Conservation (phyloP, 2,113 vertebrate genomes). For the Tapirus terrestris region DNA sequence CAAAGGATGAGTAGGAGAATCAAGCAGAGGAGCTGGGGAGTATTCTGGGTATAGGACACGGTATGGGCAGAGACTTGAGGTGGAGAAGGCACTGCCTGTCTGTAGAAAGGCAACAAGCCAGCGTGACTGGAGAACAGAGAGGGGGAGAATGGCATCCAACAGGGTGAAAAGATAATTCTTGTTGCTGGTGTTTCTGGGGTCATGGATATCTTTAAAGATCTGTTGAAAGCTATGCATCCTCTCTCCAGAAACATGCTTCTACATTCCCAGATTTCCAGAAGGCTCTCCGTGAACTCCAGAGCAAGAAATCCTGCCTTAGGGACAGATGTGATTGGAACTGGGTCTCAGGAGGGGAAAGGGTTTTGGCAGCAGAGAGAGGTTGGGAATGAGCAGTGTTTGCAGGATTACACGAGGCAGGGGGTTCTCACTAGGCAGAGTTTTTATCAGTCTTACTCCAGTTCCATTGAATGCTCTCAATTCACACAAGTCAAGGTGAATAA, state of each 20-base stretch:
- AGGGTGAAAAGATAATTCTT: background rate
- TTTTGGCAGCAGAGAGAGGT: background rate
- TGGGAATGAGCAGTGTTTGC: background rate
- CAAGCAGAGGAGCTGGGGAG: background rate
- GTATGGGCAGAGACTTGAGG: background rate
- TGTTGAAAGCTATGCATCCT: background rate
- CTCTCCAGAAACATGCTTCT: background rate
- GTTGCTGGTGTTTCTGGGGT: background rate
- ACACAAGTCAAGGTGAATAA: constrained; percentile 24
- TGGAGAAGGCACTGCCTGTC: background rate
- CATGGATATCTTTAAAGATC: background rate
- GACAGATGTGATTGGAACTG: background rate
- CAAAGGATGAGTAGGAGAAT: background rate
- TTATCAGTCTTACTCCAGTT: background rate
- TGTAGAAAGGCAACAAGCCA: background rate
- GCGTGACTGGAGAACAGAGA: too few species aligned
- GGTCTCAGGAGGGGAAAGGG: background rate
- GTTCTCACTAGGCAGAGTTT: background rate
- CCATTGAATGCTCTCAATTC: background rate
- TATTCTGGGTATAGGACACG: background rate
- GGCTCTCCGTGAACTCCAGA: background rate
- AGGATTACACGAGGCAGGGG: background rate
- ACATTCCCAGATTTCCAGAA: background rate
- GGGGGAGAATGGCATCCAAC: background rate
- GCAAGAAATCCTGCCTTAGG: background rate